These are phyloP conservation scores for Callosobruchus maculatus DNA, from an alignment of 2,888 invertebrate genomes.

Conservation along the genomic window DNA sequence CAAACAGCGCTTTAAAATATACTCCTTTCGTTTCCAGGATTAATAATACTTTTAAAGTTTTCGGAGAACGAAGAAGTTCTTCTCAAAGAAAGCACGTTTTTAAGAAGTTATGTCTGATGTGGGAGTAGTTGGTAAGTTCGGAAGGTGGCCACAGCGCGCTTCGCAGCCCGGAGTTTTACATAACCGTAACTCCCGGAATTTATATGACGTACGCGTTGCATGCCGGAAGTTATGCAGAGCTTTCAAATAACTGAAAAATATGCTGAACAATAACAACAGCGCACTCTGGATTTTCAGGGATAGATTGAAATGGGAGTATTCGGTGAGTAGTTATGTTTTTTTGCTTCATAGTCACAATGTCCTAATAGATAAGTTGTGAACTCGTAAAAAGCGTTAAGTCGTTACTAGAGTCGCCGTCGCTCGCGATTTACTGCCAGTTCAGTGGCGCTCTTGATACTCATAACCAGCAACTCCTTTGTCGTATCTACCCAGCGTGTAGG, in stretches of 20 bases:
- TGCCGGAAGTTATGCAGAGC: background rate
- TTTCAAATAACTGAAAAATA: background rate
- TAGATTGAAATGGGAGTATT: background rate
- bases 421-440: no score
- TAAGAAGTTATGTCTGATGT: background rate
- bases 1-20: slow-evolving; percentile 11
- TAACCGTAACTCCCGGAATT: background rate
- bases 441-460: no score
- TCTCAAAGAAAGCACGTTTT: background rate
- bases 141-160: background rate
- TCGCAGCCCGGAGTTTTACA: background rate
- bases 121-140: background rate
- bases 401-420: no score
- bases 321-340: no score
- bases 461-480: no score
- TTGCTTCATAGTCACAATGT: no score
- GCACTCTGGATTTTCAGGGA: background rate
- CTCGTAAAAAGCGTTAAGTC: no score
- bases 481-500: no score
- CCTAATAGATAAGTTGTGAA: no score
- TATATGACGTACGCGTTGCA: background rate
- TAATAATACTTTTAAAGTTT: slow-evolving; percentile 27
- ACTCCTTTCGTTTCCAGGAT: slow-evolving; percentile 25
- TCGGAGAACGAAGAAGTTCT: slow-evolving; percentile 4
- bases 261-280: background rate